phyloP scores from a whole-genome alignment of 2,113 vertebrate genomes.

The Atractosteus spatula region DNA sequence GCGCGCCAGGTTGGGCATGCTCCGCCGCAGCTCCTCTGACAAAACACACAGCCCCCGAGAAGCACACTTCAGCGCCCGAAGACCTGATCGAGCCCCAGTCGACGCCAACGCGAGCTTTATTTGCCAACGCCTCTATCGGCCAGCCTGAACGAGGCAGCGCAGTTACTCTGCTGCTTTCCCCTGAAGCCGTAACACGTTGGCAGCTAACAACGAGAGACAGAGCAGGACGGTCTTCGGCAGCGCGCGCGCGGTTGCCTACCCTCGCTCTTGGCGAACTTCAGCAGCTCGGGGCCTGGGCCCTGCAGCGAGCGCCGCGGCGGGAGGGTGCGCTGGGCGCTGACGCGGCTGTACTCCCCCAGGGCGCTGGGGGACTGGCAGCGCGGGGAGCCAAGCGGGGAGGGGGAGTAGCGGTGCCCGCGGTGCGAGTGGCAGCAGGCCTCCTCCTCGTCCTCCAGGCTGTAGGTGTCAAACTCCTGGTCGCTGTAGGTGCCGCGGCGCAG shows the following conservation, averaged over 20 bases:
- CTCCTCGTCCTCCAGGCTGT: conserved; percentile 84
- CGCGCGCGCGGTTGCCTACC: conserved; percentile 51
- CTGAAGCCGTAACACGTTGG: no score
- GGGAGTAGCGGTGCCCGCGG: conserved; percentile 70
- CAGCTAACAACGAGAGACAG: no score
- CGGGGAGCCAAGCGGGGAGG: conserved; percentile 79
- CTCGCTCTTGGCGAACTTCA: conserved; percentile 77
- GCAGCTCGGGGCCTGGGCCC: conserved; percentile 69
- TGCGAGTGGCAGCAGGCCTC: conserved; percentile 69
- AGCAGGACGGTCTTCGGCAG: no score
- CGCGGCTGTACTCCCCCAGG: conserved; percentile 53
- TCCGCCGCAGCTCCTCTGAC: conserved; percentile 85
- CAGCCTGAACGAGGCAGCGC: no score
- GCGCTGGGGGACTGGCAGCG: conserved; percentile 80
- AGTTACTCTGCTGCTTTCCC: no score
- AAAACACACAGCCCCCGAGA: background rate
- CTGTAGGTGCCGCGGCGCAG: conserved; percentile 83
- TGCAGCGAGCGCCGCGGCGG: conserved; percentile 71
- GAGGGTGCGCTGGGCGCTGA: conserved; percentile 58
- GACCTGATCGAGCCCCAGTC: no score
- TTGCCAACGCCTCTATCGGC: no score
- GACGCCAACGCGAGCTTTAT: no score
- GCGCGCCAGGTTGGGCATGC: conserved; percentile 88
- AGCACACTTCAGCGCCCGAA: no score
- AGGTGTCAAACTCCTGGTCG: conserved; percentile 85